Evolutionary conservation across 92 coral and sea anemone genomes (phyloP).

Genomic region (Siderastrea siderea): DNA sequence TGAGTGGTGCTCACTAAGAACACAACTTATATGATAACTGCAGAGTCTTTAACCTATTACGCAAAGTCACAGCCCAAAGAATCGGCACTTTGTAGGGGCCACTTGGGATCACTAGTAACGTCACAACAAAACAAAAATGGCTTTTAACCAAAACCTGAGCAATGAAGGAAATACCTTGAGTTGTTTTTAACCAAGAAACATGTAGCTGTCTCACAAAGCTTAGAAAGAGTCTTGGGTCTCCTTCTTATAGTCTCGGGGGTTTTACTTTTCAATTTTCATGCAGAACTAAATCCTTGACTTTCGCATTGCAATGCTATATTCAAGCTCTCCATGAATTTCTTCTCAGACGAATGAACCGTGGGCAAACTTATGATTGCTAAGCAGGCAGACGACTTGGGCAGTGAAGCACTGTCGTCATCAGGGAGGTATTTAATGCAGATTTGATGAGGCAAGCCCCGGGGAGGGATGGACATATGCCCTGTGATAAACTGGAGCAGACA

Average conservation of each 20-base stretch:
- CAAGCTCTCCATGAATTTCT: slow-evolving; percentile 54
- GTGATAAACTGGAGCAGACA: slow-evolving; percentile 52
- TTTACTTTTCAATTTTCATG: slow-evolving; percentile 21
- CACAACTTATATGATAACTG: background rate
- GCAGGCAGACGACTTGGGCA: slow-evolving; percentile 68
- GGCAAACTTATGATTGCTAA: slow-evolving; percentile 52
- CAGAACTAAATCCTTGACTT: slow-evolving; percentile 69
- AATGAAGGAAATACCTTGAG: slow-evolving; percentile 23
- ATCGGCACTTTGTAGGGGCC: slow-evolving; percentile 13
- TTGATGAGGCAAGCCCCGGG: slow-evolving; percentile 46
- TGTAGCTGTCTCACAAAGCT: slow-evolving; percentile 9
- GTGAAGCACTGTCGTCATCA: slow-evolving; percentile 62
- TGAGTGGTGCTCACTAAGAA: slow-evolving; percentile 4
- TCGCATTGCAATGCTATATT: slow-evolving; percentile 61
- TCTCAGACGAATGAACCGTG: slow-evolving; percentile 69
- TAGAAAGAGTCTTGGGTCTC: background rate
- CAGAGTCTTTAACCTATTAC: too few species aligned
- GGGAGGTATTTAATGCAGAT: slow-evolving; percentile 45
- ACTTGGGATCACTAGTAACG: slow-evolving; percentile 18
- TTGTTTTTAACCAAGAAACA: background rate
- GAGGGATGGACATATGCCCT: slow-evolving; percentile 43
- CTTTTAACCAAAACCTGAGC: background rate
- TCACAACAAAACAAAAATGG: slow-evolving; percentile 28
- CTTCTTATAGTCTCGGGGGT: background rate
- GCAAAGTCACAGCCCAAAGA: slow-evolving; percentile 9